Percentiles rank a stretch among this genome's conserved stretches.
Evolutionary conservation across 2,113 vertebrate species (phyloP).

Genomic region (Suricata suricatta): DNA sequence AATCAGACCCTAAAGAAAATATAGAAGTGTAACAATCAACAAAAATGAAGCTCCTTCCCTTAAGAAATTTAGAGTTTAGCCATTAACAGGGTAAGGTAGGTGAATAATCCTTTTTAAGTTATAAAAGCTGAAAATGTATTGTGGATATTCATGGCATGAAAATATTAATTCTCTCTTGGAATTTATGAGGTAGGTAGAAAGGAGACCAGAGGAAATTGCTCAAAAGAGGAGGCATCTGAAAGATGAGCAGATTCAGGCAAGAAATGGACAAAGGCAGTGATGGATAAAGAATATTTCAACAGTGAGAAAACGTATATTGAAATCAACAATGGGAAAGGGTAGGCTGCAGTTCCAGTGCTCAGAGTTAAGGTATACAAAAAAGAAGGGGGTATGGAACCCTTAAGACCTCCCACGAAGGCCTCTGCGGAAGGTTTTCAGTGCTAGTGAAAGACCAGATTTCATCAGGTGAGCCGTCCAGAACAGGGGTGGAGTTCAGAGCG

Average conservation of each 20-base stretch:
- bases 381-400: background rate
- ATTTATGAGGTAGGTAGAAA: background rate
- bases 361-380: background rate
- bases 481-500: background rate
- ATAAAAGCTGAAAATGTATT: conserved; percentile 32
- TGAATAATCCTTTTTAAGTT: background rate
- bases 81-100: background rate
- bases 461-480: background rate
- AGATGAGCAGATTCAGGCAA: background rate
- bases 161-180: background rate
- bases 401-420: background rate
- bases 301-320: background rate
- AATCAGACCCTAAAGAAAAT: background rate
- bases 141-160: background rate
- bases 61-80: background rate
- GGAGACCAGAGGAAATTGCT: background rate
- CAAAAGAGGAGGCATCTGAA: background rate
- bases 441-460: background rate
- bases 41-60: background rate
- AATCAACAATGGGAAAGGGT: background rate
- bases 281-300: background rate
- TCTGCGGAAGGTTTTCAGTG: background rate
- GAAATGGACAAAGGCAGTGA: background rate
- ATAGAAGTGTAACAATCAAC: background rate
- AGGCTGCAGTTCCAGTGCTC: background rate